Conservation (phyloP, 2,797 vertebrate genomes). For the Adrianichthys oophorus region DNA sequence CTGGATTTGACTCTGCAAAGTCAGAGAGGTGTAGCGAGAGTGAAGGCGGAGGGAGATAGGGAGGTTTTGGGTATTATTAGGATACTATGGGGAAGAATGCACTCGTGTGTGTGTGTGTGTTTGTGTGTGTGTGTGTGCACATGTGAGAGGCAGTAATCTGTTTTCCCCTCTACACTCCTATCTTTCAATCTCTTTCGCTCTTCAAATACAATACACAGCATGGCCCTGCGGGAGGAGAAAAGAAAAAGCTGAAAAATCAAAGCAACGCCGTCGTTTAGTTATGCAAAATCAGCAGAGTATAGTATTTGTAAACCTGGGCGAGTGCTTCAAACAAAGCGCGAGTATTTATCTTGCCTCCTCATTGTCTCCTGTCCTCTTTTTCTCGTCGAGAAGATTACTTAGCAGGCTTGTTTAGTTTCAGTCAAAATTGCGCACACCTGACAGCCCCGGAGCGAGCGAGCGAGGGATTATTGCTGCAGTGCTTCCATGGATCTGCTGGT, state of each 20-base stretch:
- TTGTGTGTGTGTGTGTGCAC: not conserved
- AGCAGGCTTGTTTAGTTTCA: conserved; percentile 53
- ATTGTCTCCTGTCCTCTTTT: conserved; percentile 32
- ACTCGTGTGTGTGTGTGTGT: not conserved
- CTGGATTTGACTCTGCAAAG: conserved; percentile 89
- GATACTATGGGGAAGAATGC: conserved; percentile 19
- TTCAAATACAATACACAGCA: conserved; percentile 28
- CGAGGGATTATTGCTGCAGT: conserved; percentile 5
- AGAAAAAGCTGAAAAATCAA: conserved; percentile 6
- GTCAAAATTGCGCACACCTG: conserved; percentile 74
- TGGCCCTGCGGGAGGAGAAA: conserved; percentile 13
- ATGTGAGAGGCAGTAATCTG: conserved; percentile 11
- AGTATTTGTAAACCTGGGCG: conserved; percentile 40
- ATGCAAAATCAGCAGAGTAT: conserved; percentile 54
- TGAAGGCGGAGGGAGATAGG: conserved; percentile 57
- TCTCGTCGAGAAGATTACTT: conserved; percentile 68
- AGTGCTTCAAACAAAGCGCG: conserved; percentile 49
- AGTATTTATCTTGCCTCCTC: conserved; percentile 50
- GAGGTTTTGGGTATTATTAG: conserved; percentile 86
- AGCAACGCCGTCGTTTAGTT: conserved; percentile 35
- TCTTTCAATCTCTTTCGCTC: conserved; percentile 27
- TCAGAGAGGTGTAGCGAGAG: conserved; percentile 68
- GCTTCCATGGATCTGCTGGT: conserved; percentile 32
- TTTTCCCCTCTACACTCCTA: conserved; percentile 15
- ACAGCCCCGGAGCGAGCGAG: conserved; percentile 35